Conservation (phyloP, 2,888 invertebrate genomes). For the Lepidochrysops patricia region DNA sequence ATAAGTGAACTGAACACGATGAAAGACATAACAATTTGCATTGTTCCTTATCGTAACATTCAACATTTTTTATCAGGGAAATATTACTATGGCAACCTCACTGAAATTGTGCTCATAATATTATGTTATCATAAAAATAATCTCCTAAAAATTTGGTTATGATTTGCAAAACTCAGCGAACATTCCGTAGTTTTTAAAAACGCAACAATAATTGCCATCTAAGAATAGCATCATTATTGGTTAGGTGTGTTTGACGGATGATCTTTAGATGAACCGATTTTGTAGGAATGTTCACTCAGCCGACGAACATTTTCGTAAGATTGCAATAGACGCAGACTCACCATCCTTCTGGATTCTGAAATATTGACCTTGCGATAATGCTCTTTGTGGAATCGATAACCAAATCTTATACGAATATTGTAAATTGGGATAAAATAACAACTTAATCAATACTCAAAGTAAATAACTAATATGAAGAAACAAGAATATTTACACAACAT, state of each 20-base stretch:
- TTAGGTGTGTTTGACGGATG: too few relatives aligned
- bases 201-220: conserved; percentile 14
- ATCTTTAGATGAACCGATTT: not conserved
- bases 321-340: conserved; percentile 49
- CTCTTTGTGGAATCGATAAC: conserved; percentile 29
- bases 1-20: not conserved
- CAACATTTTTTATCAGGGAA: not conserved
- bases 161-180: conserved; percentile 47
- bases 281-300: conserved; percentile 45
- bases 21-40: not conserved
- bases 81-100: conserved; percentile 51
- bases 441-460: conserved; percentile 2
- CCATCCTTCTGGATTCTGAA: conserved; percentile 69
- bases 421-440: conserved; percentile 10
- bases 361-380: conserved; percentile 59
- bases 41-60: not conserved
- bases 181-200: conserved; percentile 31
- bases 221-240: not conserved
- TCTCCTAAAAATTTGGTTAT: conserved; percentile 34
- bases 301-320: conserved; percentile 60
- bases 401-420: conserved; percentile 11
- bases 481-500: conserved; percentile 11
- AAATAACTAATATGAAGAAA: conserved; percentile 3
- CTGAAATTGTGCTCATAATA: conserved; percentile 22
- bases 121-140: conserved; percentile 14